phyloP scores from a whole-genome alignment of 2,888 invertebrate genomes.

The Torymus auratus region DNA sequence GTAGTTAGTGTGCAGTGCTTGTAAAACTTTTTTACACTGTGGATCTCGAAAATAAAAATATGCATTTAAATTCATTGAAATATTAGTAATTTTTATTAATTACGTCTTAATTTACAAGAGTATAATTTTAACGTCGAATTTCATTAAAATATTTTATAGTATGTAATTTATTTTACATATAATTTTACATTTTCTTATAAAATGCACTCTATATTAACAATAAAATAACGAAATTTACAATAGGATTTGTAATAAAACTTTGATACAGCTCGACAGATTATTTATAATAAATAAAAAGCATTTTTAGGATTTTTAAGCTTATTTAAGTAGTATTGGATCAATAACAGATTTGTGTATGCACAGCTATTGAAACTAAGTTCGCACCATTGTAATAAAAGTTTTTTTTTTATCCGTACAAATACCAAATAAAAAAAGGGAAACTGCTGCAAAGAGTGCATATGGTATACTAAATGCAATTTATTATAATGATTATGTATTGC shows the following conservation, averaged over 20 bases:
- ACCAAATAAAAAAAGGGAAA: slow-evolving; percentile 13
- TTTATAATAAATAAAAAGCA: slow-evolving; percentile 40
- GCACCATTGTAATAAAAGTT: slow-evolving; percentile 14
- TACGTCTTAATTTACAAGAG: slow-evolving; percentile 20
- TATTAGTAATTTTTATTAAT: slow-evolving; percentile 48
- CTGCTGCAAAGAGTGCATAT: slow-evolving; percentile 32
- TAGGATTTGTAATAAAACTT: slow-evolving; percentile 43
- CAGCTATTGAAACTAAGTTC: slow-evolving; percentile 23
- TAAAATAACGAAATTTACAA: slow-evolving; percentile 50
- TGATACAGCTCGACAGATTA: slow-evolving; percentile 37
- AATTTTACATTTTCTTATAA: slow-evolving; percentile 52
- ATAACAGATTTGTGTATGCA: slow-evolving; percentile 24
- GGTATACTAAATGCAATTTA: slow-evolving; percentile 61
- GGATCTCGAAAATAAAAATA: slow-evolving; percentile 18
- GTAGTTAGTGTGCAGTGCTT: slow-evolving; percentile 28
- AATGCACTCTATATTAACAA: slow-evolving; percentile 50
- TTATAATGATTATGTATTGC: slow-evolving; percentile 53
- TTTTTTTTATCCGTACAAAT: neutral
- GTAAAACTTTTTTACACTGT: slow-evolving; percentile 26
- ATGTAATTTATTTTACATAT: slow-evolving; percentile 52
- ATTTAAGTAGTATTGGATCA: slow-evolving; percentile 22
- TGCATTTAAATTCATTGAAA: slow-evolving; percentile 18
- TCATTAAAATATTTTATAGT: slow-evolving; percentile 14
- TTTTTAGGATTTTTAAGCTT: slow-evolving; percentile 20
- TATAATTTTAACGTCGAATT: slow-evolving; percentile 29